Percentiles rank a stretch among this genome's conserved stretches.
phyloP scores from a whole-genome alignment of 1,140 invertebrate genomes.

The Bombus sylvicola region DNA sequence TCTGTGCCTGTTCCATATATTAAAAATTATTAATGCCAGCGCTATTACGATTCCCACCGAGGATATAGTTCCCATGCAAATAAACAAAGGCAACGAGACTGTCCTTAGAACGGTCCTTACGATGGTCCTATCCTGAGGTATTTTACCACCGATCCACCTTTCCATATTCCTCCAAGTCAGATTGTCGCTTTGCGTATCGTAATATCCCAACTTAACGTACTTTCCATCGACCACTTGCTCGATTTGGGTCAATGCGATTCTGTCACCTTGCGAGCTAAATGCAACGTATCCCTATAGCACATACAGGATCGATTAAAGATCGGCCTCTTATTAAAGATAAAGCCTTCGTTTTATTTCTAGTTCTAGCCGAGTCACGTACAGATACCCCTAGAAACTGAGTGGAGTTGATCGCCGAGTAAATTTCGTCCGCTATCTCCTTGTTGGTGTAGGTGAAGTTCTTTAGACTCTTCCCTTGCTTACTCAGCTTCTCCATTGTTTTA shows the following conservation, averaged over 20 bases:
- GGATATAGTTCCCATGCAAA: constrained; percentile 95
- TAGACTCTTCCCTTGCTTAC: constrained; percentile 90
- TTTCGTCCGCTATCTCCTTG: constrained; percentile 96
- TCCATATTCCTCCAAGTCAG: constrained; percentile 96
- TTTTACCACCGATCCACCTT: constrained; percentile 94
- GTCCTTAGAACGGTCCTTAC: constrained; percentile 92
- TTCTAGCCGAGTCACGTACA: constrained; percentile 85
- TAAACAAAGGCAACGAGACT: constrained; percentile 93
- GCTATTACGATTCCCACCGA: constrained; percentile 93
- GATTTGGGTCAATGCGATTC: constrained; percentile 99
- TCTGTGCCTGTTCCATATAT: constrained; percentile 93
- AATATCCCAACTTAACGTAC: constrained; percentile 97
- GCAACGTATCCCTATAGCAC: constrained; percentile 93
- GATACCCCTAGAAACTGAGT: constrained; percentile 99
- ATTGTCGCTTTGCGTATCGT: constrained; percentile 97
- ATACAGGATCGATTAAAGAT: constrained; percentile 32
- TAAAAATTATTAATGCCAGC: constrained; percentile 93
- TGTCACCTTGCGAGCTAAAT: constrained; percentile 98
- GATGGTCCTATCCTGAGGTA: constrained; percentile 96
- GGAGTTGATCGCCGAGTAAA: constrained; percentile 98
- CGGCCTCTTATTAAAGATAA: not conserved
- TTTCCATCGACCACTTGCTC: constrained; percentile 98
- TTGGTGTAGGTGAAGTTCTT: constrained; percentile 99
- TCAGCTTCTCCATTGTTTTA: constrained; percentile 94
- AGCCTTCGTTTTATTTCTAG: constrained; percentile 19